Percentiles rank a stretch among this genome's conserved stretches.
Evolutionary conservation across 2,797 vertebrate genomes (phyloP).

Genomic region (Myotis myotis): DNA sequence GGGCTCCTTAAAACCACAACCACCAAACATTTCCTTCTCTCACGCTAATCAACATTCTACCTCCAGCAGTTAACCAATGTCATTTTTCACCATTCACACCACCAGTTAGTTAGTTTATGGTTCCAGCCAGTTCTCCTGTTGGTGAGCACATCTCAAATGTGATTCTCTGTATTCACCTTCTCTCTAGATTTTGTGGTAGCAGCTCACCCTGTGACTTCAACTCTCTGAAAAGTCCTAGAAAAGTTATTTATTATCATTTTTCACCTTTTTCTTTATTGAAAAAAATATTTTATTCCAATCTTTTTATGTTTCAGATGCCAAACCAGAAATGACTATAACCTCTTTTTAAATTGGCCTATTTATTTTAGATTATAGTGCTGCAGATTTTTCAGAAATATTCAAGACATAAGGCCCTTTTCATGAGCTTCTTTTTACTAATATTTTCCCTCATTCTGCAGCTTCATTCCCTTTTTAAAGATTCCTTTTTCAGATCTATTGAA

Average conservation of each 20-base stretch:
- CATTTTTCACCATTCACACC: neutral
- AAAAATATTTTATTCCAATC: neutral
- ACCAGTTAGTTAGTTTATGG: neutral
- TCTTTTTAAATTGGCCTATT: neutral
- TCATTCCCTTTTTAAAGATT: neutral
- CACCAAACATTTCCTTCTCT: neutral
- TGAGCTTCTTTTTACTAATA: neutral
- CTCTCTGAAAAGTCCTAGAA: neutral
- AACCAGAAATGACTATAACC: neutral
- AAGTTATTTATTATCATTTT: neutral
- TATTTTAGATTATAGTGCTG: neutral
- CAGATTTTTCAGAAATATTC: neutral
- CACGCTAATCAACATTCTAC: neutral
- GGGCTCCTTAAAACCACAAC: neutral
- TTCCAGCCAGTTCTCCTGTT: neutral
- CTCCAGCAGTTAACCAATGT: neutral
- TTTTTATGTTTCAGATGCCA: neutral
- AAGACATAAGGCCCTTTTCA: neutral
- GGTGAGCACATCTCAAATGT: neutral
- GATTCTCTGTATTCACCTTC: neutral
- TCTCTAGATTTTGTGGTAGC: neutral
- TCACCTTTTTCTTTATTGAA: neutral
- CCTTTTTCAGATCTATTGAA: neutral
- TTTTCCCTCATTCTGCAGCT: neutral
- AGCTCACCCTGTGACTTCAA: neutral